Conservation (phyloP, 2,113 vertebrate species). For the Odobenus rosmarus region DNA sequence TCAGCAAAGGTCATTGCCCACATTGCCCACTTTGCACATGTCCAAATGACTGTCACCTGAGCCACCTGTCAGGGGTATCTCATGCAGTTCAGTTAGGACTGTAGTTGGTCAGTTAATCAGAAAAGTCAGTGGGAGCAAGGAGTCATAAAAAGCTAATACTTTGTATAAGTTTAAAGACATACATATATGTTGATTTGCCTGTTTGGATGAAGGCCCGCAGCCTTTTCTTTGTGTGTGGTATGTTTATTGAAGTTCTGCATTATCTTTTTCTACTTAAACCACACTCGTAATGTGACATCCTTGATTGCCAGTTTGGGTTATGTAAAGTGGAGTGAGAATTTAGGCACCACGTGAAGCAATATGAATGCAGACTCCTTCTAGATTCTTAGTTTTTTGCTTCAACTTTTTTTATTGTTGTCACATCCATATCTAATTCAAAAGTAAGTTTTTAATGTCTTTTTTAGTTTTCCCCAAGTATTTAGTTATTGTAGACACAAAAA, state of each 20-base stretch:
- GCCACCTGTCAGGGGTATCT: background rate
- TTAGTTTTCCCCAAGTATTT: background rate
- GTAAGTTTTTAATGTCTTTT: background rate
- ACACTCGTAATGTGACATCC: background rate
- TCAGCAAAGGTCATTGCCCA: slow-evolving; percentile 92
- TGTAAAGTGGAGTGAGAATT: background rate
- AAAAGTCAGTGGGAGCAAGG: background rate
- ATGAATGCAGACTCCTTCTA: background rate
- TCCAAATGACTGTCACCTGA: background rate
- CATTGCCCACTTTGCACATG: background rate
- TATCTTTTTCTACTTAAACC: background rate
- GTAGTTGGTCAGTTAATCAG: slow-evolving; percentile 2
- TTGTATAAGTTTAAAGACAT: background rate
- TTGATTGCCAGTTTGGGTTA: background rate
- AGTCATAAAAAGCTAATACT: slow-evolving; percentile 7
- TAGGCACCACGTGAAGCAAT: background rate
- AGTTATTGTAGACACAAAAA: background rate
- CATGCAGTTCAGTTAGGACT: background rate
- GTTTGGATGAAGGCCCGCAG: background rate
- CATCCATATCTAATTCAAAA: background rate
- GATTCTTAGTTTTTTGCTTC: background rate
- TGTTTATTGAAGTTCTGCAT: background rate
- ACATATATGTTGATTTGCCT: background rate
- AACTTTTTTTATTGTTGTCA: background rate
- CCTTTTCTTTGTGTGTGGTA: background rate